These are phyloP conservation scores for Amblyraja radiata DNA, from an alignment of 2,797 vertebrate species.

Conservation along the genomic window DNA sequence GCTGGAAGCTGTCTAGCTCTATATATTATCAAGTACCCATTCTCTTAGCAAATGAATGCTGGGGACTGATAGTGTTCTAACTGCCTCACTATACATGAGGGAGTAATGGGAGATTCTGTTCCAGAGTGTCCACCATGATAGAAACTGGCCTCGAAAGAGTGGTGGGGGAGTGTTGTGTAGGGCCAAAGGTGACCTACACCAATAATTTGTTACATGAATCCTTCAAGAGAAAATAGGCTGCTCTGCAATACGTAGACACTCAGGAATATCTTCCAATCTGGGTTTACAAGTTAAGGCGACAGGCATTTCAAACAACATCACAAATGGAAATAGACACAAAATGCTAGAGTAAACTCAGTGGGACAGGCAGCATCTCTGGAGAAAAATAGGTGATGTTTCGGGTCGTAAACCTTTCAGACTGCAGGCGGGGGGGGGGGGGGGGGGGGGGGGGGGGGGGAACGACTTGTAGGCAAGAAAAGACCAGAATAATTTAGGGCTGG, in stretches of 20 bases:
- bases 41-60: conserved; percentile 41
- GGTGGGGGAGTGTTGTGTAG: neutral
- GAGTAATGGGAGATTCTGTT: conserved; percentile 47
- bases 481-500: too few species aligned
- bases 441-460: too few species aligned
- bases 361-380: too few species aligned
- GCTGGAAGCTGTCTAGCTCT: conserved; percentile 55
- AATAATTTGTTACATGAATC: conserved; percentile 17
- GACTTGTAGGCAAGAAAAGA: too few species aligned
- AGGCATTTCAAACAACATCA: neutral
- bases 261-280: conserved; percentile 4
- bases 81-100: conserved; percentile 60
- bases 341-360: too few species aligned
- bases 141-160: conserved; percentile 34
- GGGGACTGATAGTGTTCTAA: conserved; percentile 51
- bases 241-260: neutral
- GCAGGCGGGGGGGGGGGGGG: too few species aligned
- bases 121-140: conserved; percentile 48
- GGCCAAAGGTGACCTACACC: neutral
- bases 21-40: conserved; percentile 48
- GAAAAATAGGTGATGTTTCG: too few species aligned
- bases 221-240: conserved; percentile 22
- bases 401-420: too few species aligned
- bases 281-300: neutral
- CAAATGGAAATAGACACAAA: too few species aligned